Evolutionary conservation across 1,140 invertebrate genomes (phyloP), one percentile per base, ranked within the genome.

Genomic region (Hermetia illucens): DNA sequence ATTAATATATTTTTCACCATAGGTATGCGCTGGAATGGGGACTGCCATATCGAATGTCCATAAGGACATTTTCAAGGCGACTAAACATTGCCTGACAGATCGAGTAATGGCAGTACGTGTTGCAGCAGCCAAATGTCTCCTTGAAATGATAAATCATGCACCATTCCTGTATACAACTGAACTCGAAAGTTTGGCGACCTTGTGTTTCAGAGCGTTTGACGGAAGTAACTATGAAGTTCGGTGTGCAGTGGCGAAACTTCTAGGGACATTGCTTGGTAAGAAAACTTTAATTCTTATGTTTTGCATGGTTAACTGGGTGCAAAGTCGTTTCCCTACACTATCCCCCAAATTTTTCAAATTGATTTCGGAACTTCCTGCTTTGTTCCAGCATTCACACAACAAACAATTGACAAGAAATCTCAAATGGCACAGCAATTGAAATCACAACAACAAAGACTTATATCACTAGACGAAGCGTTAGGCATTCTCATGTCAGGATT

Each of bases 151-250:
- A n/a, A 79, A 85, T 51, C 79, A 91, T 57, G 82, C 85, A 2
- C 72, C 78, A 24, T 91, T 92, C 61, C 66, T 94, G 31, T 89
- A 89, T 55, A 87, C 85, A 8, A 77, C 76, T 3, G 92, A 96
- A 62, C 65, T 95, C 39, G 91, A 96, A 58, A 90, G 77, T 48
- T 68, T 93, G 32, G 78, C 84, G 5, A 85, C 87, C 5, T 61
- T 94, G 5, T 93, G 88, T 58, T 88, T 94, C 49, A 74, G 91
- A 41, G 78, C 88, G 29, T 81, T 96, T 43, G 91, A 96, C 58
- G 86, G 85, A 3, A 91, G 90, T 5, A 94, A 89, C 63, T 95
- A 94, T 64, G 89, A 96, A 66, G 87, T 91, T 3, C 68, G 92
- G 49, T 90, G 88, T 64, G 74, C 86, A 3, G 82, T 98, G 29